These are phyloP conservation scores for Empis stercorea DNA, from an alignment of 2,888 invertebrate genomes.

Conservation along the genomic window DNA sequence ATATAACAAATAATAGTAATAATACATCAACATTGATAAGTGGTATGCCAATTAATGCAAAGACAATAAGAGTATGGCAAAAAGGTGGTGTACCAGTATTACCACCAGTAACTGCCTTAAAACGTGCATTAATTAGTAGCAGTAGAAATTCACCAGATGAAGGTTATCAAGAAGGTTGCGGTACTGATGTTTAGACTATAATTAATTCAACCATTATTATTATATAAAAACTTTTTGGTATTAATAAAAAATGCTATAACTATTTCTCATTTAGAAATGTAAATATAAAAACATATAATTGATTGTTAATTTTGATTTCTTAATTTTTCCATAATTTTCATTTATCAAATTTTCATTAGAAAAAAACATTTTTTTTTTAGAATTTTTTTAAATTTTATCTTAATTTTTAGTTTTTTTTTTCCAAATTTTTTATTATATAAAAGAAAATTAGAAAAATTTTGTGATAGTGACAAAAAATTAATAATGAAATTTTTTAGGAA, in stretches of 20 bases:
- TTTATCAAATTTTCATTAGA: too few relatives aligned
- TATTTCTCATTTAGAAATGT: not conserved
- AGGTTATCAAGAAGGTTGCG: slow-evolving; percentile 85
- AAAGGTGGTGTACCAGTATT: slow-evolving; percentile 70
- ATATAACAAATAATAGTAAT: slow-evolving; percentile 19
- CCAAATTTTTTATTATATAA: not conserved
- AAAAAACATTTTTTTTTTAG: not conserved
- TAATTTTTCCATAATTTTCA: too few relatives aligned
- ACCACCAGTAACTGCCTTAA: slow-evolving; percentile 73
- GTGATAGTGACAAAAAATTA: not conserved
- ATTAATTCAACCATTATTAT: too few relatives aligned
- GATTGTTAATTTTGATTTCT: too few relatives aligned
- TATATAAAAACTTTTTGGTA: too few relatives aligned
- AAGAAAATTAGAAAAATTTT: not conserved
- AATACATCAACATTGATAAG: slow-evolving; percentile 19
- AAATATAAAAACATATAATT: not conserved
- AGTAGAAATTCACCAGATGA: slow-evolving; percentile 81
- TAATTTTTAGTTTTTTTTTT: too few relatives aligned
- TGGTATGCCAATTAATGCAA: slow-evolving; percentile 47
- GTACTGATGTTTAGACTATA: slow-evolving; percentile 65
- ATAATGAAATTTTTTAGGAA: not conserved
- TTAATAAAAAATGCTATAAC: not conserved
- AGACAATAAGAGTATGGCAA: slow-evolving; percentile 78
- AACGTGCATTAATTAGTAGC: slow-evolving; percentile 68
- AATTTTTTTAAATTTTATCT: not conserved